These are phyloP conservation scores for Solen grandis DNA, from an alignment of 1,140 invertebrate genomes.

Conservation along the genomic window DNA sequence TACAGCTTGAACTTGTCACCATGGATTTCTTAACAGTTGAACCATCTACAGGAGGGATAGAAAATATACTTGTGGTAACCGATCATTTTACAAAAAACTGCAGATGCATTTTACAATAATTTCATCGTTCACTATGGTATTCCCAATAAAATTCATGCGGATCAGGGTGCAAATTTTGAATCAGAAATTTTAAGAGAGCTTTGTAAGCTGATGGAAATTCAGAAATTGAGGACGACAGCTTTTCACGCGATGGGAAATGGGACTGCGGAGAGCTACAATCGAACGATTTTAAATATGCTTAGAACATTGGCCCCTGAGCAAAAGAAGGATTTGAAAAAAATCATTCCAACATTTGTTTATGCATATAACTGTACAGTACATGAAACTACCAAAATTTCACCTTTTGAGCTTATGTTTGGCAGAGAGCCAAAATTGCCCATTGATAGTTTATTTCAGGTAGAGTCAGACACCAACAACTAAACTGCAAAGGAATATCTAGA, in stretches of 20 bases:
- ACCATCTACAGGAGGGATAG: conserved; percentile 11
- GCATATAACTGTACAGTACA: conserved; percentile 25
- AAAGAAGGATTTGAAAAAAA: conserved; percentile 20
- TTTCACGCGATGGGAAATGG: conserved; percentile 40
- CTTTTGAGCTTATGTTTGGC: conserved; percentile 41
- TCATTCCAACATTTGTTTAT: neutral
- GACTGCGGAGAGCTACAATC: conserved; percentile 11
- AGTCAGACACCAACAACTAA: neutral
- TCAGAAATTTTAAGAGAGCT: conserved; percentile 25
- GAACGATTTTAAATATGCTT: conserved; percentile 29
- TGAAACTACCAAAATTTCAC: conserved; percentile 16
- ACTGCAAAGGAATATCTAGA: neutral
- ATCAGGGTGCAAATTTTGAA: conserved; percentile 53
- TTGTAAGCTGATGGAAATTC: conserved; percentile 7
- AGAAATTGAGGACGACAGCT: conserved; percentile 23
- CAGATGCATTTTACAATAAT: conserved; percentile 28
- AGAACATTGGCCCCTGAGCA: conserved; percentile 5
- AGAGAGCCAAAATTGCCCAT: conserved; percentile 16
- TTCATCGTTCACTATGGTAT: conserved; percentile 34
- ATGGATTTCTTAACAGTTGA: conserved; percentile 38
- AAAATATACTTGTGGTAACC: conserved; percentile 39
- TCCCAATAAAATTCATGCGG: conserved; percentile 19
- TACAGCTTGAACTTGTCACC: conserved; percentile 8
- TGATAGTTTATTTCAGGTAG: neutral
- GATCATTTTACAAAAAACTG: conserved; percentile 51